Base-by-base conservation (phyloP, 2,113 vertebrate species). In the Girardinichthys multiradiatus region DNA sequence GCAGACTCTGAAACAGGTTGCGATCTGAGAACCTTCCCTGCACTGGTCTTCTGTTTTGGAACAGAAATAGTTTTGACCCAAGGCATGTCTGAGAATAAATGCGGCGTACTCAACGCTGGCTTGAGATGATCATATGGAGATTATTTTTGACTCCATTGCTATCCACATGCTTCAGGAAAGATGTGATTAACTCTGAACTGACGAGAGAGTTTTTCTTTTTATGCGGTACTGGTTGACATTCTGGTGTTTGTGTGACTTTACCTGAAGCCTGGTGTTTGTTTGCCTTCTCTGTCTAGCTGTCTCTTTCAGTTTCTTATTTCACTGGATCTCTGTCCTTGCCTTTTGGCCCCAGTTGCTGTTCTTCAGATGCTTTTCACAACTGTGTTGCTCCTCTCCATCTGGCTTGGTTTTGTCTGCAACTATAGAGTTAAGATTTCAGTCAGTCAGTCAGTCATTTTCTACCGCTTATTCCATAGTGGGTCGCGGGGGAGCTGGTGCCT, bases 31-130 rank as follows among this genome's bases (percentile, higher is more conserved):
- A 69, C 59, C 60, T 33, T 39, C 27, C 72, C 65, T 77, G 51
- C 79, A 10, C 21, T n/a, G 8, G 21, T 85, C 70, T 60, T 39
- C 51, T 64, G 62, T 58, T 64, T 31, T 2, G 37, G 70, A 31
- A 63, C 71, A 74, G 72, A 80, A 68, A 74, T 85, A 75, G 87
- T 92, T 84, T 79, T 45, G 68, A 89, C 82, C 81, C 88, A 30
- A 37, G 64, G 67, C 75, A 73, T 71, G 79, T 87, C 77, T 77
- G 70, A 75, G 64, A 65, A 67, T 66, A 63, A 48, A 64, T 29
- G 58, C 70, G 28, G 69, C 75, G 77, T 65, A 51, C 61, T 72
- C 72, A 39, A 35, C 48, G 2, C 70, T 12, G 42, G 70, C 60
- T 63, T 31, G 31, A 69, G 74, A 87, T 72, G 67, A 84, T 68